phyloP scores from a whole-genome alignment of 2,113 vertebrate genomes.

The Macquaria australasica region DNA sequence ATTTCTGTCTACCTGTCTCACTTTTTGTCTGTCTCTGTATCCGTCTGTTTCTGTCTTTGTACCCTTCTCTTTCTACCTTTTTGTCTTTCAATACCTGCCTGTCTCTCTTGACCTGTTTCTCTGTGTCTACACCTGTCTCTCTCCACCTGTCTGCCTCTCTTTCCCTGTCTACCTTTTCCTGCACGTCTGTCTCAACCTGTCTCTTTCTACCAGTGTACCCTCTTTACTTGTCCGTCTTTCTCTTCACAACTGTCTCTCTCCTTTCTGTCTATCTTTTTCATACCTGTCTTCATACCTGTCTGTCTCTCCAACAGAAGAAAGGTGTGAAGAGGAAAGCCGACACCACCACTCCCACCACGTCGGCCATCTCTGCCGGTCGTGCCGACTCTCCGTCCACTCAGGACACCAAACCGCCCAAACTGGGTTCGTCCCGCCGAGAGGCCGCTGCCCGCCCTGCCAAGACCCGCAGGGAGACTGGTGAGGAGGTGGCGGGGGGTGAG shows the following conservation, averaged over 20 bases:
- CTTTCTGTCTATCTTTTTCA: neutral
- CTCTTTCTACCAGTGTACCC: neutral
- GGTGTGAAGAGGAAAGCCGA: slow-evolving; percentile 99
- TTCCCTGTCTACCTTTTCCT: neutral
- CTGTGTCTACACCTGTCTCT: neutral
- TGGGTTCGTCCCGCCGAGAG: slow-evolving; percentile 88
- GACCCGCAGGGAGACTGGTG: slow-evolving; percentile 91
- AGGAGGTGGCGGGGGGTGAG: slow-evolving; percentile 88
- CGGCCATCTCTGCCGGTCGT: slow-evolving; percentile 93
- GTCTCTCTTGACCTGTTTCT: neutral
- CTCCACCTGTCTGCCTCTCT: neutral
- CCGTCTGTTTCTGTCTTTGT: too few species aligned
- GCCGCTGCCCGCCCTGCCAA: slow-evolving; percentile 94
- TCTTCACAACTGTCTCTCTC: neutral
- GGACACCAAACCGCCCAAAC: slow-evolving; percentile 91
- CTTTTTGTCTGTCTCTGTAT: too few species aligned
- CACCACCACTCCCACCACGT: slow-evolving; percentile 97
- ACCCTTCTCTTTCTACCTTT: too few species aligned
- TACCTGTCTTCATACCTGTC: neutral
- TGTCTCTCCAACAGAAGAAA: slow-evolving; percentile 89
- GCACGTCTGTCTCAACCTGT: neutral
- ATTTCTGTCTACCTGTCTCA: neutral
- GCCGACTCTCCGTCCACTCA: slow-evolving; percentile 91
- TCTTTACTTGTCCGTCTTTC: slow-evolving; percentile 1
- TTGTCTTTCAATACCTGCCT: too few species aligned